These are phyloP conservation scores for Danio kyathit DNA, from an alignment of 2,797 vertebrate species.

Conservation along the genomic window DNA sequence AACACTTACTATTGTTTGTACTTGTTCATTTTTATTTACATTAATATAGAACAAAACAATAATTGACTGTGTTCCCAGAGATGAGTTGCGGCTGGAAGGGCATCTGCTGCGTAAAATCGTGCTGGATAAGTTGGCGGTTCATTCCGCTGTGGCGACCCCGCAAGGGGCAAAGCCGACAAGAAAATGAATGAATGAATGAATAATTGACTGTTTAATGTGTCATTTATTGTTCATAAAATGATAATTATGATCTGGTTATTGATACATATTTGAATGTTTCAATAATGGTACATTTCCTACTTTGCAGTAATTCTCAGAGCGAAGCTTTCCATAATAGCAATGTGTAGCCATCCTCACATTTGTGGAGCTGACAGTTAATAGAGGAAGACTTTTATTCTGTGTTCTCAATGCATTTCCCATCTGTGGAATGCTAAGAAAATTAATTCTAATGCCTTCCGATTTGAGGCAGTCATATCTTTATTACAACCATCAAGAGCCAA, in stretches of 20 bases:
- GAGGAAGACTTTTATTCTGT: slow-evolving; percentile 69
- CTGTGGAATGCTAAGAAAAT: slow-evolving; percentile 85
- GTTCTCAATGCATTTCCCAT: slow-evolving; percentile 74
- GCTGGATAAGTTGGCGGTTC: too few species aligned
- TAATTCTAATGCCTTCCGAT: slow-evolving; percentile 78
- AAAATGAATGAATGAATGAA: too few species aligned
- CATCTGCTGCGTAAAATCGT: too few species aligned
- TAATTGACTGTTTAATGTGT: background rate
- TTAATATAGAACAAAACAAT: background rate
- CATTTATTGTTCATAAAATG: background rate
- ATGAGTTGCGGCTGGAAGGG: too few species aligned
- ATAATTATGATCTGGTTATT: background rate
- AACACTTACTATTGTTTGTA: too few species aligned
- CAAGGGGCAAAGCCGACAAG: too few species aligned
- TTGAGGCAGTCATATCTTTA: slow-evolving; percentile 80
- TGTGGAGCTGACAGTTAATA: slow-evolving; percentile 61
- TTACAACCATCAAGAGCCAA: slow-evolving; percentile 82
- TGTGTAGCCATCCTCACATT: slow-evolving; percentile 65
- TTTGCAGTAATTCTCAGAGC: slow-evolving; percentile 62
- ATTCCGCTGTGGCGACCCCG: too few species aligned
- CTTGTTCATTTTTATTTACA: too few species aligned
- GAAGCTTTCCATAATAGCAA: slow-evolving; percentile 71
- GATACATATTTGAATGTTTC: slow-evolving; percentile 72
- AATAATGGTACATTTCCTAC: slow-evolving; percentile 74
- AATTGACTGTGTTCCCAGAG: background rate